These are phyloP conservation scores for Tiliacea aurago DNA, from an alignment of 2,888 invertebrate genomes.

Conservation along the genomic window DNA sequence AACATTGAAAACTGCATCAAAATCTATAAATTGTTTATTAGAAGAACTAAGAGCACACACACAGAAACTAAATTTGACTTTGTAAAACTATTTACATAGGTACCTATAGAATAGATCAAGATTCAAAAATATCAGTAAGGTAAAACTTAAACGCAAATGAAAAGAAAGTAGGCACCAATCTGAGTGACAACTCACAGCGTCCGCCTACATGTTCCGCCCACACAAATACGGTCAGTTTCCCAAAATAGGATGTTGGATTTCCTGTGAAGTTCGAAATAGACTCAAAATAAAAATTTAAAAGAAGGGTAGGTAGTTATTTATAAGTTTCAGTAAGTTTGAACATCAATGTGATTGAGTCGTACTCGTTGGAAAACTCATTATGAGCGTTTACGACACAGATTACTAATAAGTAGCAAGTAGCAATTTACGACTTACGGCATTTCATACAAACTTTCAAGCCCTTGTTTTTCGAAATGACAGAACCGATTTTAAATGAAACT, in stretches of 20 bases:
- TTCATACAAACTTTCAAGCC: too few species aligned
- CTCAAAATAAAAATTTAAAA: constrained; percentile 30
- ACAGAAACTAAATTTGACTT: not conserved
- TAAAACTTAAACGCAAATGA: constrained; percentile 26
- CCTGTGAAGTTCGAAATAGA: constrained; percentile 32
- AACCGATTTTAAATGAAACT: too few species aligned
- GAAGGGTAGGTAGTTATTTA: constrained; percentile 13
- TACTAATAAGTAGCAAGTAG: too few species aligned
- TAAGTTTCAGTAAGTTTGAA: constrained; percentile 19
- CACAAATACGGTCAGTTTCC: constrained; percentile 42
- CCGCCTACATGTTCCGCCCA: constrained; percentile 59
- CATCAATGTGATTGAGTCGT: not conserved
- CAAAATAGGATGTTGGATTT: constrained; percentile 58
- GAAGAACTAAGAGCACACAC: not conserved
- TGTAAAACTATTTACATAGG: not conserved
- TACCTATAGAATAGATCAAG: too few species aligned
- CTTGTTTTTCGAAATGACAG: too few species aligned
- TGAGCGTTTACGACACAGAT: too few species aligned
- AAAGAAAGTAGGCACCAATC: constrained; percentile 42
- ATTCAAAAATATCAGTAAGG: not conserved
- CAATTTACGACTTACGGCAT: too few species aligned
- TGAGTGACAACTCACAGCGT: constrained; percentile 35
- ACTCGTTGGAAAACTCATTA: not conserved
- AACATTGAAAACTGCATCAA: not conserved
- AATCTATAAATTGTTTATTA: not conserved